phyloP scores from a whole-genome alignment of 2,888 invertebrate species.

The Crocallis elinguaria region DNA sequence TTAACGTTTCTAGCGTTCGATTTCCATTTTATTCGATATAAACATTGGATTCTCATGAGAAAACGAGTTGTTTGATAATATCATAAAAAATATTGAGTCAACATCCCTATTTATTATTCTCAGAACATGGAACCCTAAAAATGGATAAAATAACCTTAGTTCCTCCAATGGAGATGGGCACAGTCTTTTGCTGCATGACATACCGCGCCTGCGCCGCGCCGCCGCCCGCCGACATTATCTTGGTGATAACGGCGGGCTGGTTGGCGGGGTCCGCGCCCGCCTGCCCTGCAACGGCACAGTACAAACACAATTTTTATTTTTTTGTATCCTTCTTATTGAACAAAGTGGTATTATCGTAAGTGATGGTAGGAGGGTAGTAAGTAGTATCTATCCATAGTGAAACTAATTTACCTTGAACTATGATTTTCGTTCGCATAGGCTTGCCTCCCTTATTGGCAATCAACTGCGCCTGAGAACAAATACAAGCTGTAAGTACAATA shows the following conservation, averaged over 20 bases:
- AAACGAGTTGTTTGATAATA: too few species aligned
- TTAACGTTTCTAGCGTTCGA: too few species aligned
- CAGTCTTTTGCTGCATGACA: conserved; percentile 70
- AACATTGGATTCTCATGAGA: too few species aligned
- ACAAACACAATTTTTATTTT: not conserved
- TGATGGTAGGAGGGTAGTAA: too few species aligned
- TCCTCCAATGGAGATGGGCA: conserved; percentile 56
- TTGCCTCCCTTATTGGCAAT: conserved; percentile 52
- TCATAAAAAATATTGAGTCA: too few species aligned
- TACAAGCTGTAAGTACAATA: not conserved
- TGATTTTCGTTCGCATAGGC: conserved; percentile 64
- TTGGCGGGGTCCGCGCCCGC: conserved; percentile 40
- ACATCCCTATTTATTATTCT: too few species aligned
- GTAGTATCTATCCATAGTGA: too few species aligned
- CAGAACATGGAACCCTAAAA: too few species aligned
- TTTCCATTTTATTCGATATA: too few species aligned
- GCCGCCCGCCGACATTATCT: conserved; percentile 47
- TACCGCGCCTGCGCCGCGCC: conserved; percentile 46
- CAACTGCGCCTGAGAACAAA: conserved; percentile 59
- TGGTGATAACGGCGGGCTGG: conserved; percentile 60
- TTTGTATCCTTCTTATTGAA: too few species aligned
- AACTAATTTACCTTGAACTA: conserved; percentile 61
- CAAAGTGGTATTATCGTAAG: not conserved
- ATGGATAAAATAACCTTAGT: conserved; percentile 54
- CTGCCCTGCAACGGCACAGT: conserved; percentile 43